Conservation (phyloP, 2,113 vertebrate species). For the Toxotes chatareus region DNA sequence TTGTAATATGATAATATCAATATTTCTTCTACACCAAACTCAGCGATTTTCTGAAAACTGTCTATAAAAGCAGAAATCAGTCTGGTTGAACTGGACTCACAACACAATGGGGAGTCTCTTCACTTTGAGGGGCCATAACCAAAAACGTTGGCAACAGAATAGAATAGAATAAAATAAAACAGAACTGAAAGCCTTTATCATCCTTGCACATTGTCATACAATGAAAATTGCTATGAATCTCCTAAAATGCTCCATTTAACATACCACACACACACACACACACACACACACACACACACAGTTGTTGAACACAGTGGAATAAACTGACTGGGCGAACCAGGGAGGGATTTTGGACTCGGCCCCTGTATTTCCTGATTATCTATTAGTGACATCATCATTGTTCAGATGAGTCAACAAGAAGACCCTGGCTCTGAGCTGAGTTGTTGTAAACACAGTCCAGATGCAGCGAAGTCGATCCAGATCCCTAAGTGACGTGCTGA, state of each 20-base stretch:
- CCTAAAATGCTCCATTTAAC: no score
- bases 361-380: background rate
- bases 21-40: no score
- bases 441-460: slow-evolving; percentile 19
- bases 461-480: slow-evolving; percentile 8
- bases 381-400: background rate
- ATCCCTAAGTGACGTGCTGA: background rate
- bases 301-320: background rate
- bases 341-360: background rate
- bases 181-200: no score
- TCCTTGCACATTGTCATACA: no score
- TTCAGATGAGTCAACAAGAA: background rate
- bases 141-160: background rate
- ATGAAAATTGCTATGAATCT: no score
- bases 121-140: background rate
- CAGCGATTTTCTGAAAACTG: background rate
- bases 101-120: background rate
- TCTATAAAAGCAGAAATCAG: background rate
- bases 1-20: no score
- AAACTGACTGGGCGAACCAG: background rate
- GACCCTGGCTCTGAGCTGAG: background rate
- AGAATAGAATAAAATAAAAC: no score
- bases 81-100: background rate
- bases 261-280: no score
- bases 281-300: no score